Evolutionary conservation across 2,797 vertebrate species (phyloP), one percentile per base, ranked within the genome.

Genomic region (Xerus rutilus): DNA sequence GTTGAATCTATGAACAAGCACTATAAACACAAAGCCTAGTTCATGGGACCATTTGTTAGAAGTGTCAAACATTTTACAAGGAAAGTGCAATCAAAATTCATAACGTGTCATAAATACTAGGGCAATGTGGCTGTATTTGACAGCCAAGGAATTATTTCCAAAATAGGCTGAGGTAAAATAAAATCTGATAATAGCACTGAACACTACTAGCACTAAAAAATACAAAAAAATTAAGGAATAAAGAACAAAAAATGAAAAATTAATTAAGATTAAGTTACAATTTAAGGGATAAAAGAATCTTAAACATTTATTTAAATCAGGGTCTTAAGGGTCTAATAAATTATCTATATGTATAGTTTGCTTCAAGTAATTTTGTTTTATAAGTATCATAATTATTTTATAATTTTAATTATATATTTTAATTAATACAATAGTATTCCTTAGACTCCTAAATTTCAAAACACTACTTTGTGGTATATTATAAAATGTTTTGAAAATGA

Each of bases 401-500:
- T 69, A 92, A 87, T 69, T 74, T 45, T 76, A 21, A 65, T 82
- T 86, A 77, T 23, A 2, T 35, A 59, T 73, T 93, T 88, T 86
- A 85, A 94, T 62, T 81, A 94, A 78, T 43, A 92, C 2, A 64
- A 4, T 83, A 62, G 1, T 13, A 93, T 65, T 92, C 30, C 52
- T 93, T 77, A 93, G 43, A 67, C 20, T 91, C 57, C 76, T 88
- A 72, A 1, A 11, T 89, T 91, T 78, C 35, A 67, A 81, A 88
- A 89, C 62, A 32, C 25, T 67, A 87, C 79, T 49, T 84, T 94
- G 65, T 65, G 32, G 3, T 62, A 87, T 59, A 77, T 21, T 23
- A 11, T 65, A 84, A 94, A 96, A 65, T 94, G n/a, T 0, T 92
- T 35, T 93, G 81, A 32, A 91, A 94, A 67, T 74, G 32, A 78